These are phyloP conservation scores for Asbolus verrucosus DNA, from an alignment of 1,140 invertebrate species.

Conservation along the genomic window DNA sequence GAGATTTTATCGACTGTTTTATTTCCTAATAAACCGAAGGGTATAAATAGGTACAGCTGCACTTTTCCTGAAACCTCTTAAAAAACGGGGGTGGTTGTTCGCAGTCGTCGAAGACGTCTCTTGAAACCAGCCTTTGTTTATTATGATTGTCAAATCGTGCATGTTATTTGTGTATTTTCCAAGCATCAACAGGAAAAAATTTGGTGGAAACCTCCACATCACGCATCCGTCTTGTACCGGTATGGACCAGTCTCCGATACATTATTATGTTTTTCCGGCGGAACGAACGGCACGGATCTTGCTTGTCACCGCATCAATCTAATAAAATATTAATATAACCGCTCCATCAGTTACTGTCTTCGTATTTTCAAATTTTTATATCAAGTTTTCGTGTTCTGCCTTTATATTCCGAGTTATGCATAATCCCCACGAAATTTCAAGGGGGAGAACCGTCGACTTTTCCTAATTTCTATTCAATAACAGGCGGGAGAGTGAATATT, in stretches of 20 bases:
- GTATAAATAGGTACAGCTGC: too few relatives aligned
- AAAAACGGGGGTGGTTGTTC: neutral
- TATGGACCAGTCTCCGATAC: constrained; percentile 34
- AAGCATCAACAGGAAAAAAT: constrained; percentile 14
- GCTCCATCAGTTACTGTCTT: constrained; percentile 39
- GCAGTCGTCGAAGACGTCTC: neutral
- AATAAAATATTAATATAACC: constrained; percentile 42
- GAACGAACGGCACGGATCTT: constrained; percentile 34
- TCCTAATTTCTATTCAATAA: constrained; percentile 38
- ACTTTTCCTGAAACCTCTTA: too few relatives aligned
- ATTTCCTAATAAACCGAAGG: too few relatives aligned
- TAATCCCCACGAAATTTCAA: constrained; percentile 20
- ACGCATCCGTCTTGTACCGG: constrained; percentile 40
- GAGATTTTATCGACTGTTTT: too few relatives aligned
- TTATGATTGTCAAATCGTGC: constrained; percentile 8
- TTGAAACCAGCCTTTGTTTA: neutral
- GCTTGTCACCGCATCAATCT: constrained; percentile 43
- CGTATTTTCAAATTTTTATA: constrained; percentile 40
- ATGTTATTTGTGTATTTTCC: constrained; percentile 8
- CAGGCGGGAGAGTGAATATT: constrained; percentile 11
- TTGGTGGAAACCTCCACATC: constrained; percentile 23
- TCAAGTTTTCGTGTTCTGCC: constrained; percentile 38
- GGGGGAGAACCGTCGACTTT: neutral
- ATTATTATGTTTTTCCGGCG: constrained; percentile 37
- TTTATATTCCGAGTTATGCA: constrained; percentile 39